These are phyloP conservation scores for Gadopsis bispinosus DNA, from an alignment of 2,797 vertebrate genomes.

Conservation along the genomic window DNA sequence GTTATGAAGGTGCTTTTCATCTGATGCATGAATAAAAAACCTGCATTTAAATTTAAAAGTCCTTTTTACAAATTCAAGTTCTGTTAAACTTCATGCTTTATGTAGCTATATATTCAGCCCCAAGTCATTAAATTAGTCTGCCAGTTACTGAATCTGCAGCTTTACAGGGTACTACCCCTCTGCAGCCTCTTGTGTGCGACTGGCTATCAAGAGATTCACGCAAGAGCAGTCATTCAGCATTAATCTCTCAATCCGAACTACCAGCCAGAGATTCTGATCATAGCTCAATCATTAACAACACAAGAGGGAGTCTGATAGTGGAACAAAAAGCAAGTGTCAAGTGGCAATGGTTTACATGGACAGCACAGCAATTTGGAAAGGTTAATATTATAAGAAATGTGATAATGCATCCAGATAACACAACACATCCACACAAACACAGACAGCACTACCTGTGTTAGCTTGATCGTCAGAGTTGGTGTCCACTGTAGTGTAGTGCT, in stretches of 20 bases:
- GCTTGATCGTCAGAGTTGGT: slow-evolving; percentile 82
- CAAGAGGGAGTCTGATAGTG: slow-evolving; percentile 17
- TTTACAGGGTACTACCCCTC: slow-evolving; percentile 40
- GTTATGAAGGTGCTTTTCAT: slow-evolving; percentile 40
- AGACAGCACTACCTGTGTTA: slow-evolving; percentile 79
- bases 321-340: slow-evolving; percentile 24
- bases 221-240: slow-evolving; percentile 38
- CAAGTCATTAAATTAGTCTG: slow-evolving; percentile 56
- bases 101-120: slow-evolving; percentile 35
- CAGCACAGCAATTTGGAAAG: background rate
- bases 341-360: slow-evolving; percentile 12
- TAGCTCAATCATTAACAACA: slow-evolving; percentile 35
- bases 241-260: slow-evolving; percentile 39
- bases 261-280: slow-evolving; percentile 36
- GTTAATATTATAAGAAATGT: slow-evolving; percentile 13
- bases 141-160: slow-evolving; percentile 35
- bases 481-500: slow-evolving; percentile 92
- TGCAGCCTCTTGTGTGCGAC: slow-evolving; percentile 31
- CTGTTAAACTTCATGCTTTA: slow-evolving; percentile 33
- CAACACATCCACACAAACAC: background rate
- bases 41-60: slow-evolving; percentile 40
- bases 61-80: slow-evolving; percentile 35
- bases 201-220: slow-evolving; percentile 49
- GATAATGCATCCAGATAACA: background rate
- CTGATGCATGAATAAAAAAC: slow-evolving; percentile 53